Evolutionary conservation across 2,888 invertebrate species (phyloP), one percentile per base, ranked within the genome.

Genomic region (Lasioglossum figueresi): DNA sequence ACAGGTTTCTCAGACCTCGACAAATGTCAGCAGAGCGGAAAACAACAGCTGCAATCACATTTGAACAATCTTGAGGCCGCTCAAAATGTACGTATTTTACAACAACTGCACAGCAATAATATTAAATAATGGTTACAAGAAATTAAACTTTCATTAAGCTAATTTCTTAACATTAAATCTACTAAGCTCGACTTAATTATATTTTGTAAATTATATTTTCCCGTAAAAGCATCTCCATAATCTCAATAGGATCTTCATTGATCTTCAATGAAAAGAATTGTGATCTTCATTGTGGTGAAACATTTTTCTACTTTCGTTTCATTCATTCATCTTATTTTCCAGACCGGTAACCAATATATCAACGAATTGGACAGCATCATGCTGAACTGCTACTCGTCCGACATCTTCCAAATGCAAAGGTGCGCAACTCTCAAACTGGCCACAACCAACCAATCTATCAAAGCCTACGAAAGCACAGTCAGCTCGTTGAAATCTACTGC

Each of bases 311-410:
- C 45, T 19, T 45, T 45, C 16, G 5, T 45, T 16, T 45, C 45
- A 45, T 45, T 5, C 14, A 14, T 14, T 43, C 45, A 14, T 31
- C 27, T 37, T 68, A 4, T 68, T 68, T 90, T 88, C 27, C 71
- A 94, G 93, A 85, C 87, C 34, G 93, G 92, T n/a, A 89, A 92
- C 31, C 80, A 91, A 37, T 90, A 93, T 0, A 4, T 70, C 16
- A 48, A 2, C 19, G 63, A 82, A 14, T 48, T 91, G 45, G 72
- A 90, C 73, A 27, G 37, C 2, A 68, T 88, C 52, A 59, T 79
- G 31, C 34, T 79, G 0, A 63, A 45, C 0, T 91, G 91, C 40
- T 81, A 83, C 23, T 59, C 56, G 0, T 66, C 66, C 16, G 79
- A 73, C 66, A 37, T 40, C 0, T 8, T 66, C 0, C 70, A 81